A percentile compares a stretch with the other conserved stretches of the same genome.
Evolutionary conservation across 2,797 vertebrate genomes (phyloP).

Genomic region (Diplodus puntazzo): DNA sequence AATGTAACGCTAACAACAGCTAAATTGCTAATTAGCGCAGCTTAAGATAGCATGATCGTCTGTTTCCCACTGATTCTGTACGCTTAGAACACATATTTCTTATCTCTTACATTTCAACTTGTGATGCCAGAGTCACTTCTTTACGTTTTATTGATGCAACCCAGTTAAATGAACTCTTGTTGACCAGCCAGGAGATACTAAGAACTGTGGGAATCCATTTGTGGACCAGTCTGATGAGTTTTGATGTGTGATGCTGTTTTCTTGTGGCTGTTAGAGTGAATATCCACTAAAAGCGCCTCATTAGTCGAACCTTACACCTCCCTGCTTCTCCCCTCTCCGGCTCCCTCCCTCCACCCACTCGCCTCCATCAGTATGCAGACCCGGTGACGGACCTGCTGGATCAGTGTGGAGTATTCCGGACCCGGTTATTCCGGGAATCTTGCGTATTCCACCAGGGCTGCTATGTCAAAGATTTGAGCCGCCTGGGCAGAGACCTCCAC

Average conservation of each 20-base stretch:
- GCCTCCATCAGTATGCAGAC: constrained; percentile 89
- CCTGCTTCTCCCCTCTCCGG: constrained; percentile 31
- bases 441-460: constrained; percentile 96
- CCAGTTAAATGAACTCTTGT: background rate
- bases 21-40: background rate
- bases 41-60: background rate
- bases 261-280: constrained; percentile 8
- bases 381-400: constrained; percentile 93
- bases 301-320: constrained; percentile 31
- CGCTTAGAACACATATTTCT: background rate
- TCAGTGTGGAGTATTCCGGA: constrained; percentile 88
- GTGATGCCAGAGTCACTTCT: background rate
- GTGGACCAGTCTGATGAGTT: background rate
- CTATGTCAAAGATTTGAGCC: constrained; percentile 94
- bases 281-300: constrained; percentile 21
- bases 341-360: constrained; percentile 28
- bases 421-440: constrained; percentile 92
- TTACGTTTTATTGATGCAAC: background rate
- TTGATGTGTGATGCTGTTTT: background rate
- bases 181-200: background rate
- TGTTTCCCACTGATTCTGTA: background rate
- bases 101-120: background rate
- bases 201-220: background rate
- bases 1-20: background rate
- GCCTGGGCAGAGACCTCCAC: constrained; percentile 90